Conservation (phyloP, 2,888 invertebrate species). For the Cheilosia variabilis region DNA sequence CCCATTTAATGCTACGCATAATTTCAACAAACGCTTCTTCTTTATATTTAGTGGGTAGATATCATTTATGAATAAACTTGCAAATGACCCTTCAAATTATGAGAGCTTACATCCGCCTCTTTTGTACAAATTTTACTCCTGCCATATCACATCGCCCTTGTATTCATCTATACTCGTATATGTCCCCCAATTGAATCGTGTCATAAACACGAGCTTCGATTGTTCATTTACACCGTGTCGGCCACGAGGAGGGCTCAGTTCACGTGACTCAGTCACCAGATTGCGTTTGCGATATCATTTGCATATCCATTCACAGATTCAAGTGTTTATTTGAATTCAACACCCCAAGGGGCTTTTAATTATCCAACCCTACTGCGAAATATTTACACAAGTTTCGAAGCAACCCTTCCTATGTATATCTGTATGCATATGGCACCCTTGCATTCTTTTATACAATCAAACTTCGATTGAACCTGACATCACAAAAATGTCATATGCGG, state of each 20-base stretch:
- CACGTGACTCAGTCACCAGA: constrained; percentile 17
- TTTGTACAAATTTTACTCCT: not conserved
- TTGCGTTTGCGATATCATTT: constrained; percentile 16
- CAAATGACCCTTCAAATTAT: not conserved
- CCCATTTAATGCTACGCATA: too few relatives aligned
- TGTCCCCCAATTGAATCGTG: not conserved
- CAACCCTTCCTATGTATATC: constrained; percentile 2
- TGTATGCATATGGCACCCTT: not conserved
- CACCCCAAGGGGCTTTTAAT: constrained; percentile 70
- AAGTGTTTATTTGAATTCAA: constrained; percentile 67
- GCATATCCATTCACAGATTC: constrained; percentile 28
- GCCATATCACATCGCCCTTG: not conserved
- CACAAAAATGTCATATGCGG: constrained; percentile 36
- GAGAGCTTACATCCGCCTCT: not conserved
- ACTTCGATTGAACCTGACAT: constrained; percentile 60
- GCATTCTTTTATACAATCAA: constrained; percentile 22
- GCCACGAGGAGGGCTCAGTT: constrained; percentile 24
- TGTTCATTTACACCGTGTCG: constrained; percentile 25
- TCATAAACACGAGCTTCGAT: constrained; percentile 7
- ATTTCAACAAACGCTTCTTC: too few relatives aligned
- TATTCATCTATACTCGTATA: not conserved
- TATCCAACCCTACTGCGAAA: constrained; percentile 52
- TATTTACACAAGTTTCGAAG: constrained; percentile 12
- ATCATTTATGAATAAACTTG: not conserved
- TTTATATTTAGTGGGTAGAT: too few relatives aligned